Conservation (phyloP, 2,797 vertebrate genomes). For the Protonibea diacanthus region DNA sequence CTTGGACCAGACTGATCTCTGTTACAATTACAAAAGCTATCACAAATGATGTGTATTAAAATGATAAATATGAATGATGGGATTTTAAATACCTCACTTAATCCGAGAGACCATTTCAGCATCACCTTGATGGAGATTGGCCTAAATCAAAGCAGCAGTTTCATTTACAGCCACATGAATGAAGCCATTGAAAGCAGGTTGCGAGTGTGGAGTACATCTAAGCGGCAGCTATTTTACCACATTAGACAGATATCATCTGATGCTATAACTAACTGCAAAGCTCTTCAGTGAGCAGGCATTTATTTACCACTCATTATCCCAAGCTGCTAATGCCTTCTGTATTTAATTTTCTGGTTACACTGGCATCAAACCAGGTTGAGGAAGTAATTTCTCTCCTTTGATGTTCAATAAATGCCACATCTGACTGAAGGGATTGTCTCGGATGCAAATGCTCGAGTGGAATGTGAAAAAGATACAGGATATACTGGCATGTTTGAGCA, state of each 20-base stretch:
- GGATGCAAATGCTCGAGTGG: conserved; percentile 26
- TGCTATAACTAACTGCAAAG: conserved; percentile 47
- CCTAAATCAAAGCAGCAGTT: conserved; percentile 50
- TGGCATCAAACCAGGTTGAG: conserved; percentile 38
- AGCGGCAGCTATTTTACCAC: conserved; percentile 51
- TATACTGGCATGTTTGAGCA: conserved; percentile 40
- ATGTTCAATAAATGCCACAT: conserved; percentile 53
- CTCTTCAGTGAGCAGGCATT: conserved; percentile 37
- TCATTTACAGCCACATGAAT: conserved; percentile 50
- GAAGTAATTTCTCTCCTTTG: conserved; percentile 47
- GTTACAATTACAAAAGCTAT: conserved; percentile 22
- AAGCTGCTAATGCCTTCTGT: conserved; percentile 36
- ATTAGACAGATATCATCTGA: conserved; percentile 51
- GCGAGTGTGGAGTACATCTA: conserved; percentile 32
- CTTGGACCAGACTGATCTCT: conserved; percentile 31
- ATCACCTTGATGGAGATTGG: conserved; percentile 30
- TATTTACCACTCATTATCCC: conserved; percentile 51
- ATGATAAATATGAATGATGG: conserved; percentile 42
- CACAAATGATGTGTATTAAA: conserved; percentile 17
- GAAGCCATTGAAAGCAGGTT: conserved; percentile 45
- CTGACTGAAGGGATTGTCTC: conserved; percentile 47
- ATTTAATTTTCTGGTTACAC: conserved; percentile 52
- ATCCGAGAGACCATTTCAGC: conserved; percentile 37
- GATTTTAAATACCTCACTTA: conserved; percentile 46
- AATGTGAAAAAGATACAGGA: conserved; percentile 48